These are phyloP conservation scores for Chelon labrosus DNA, from an alignment of 2,797 vertebrate genomes.

Conservation along the genomic window DNA sequence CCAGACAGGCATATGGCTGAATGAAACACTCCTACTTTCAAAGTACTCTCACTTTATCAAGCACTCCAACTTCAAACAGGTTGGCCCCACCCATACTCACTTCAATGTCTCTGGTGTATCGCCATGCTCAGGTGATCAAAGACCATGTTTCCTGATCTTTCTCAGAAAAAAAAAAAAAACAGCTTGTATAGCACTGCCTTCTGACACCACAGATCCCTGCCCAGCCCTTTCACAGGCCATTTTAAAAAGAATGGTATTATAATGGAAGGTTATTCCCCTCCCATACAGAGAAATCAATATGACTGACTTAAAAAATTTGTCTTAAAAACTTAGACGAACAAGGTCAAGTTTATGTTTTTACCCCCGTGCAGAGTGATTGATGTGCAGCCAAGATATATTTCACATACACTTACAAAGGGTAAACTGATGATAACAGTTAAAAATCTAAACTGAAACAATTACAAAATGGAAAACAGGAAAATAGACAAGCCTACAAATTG, in stretches of 20 bases:
- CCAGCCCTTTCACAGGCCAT: slow-evolving; percentile 16
- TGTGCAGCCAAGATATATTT: not conserved
- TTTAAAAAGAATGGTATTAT: not conserved
- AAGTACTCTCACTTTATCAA: slow-evolving; percentile 62
- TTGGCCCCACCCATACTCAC: slow-evolving; percentile 34
- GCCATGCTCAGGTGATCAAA: slow-evolving; percentile 77
- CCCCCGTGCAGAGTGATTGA: slow-evolving; percentile 9
- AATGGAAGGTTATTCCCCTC: not conserved
- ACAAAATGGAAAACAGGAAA: slow-evolving; percentile 3
- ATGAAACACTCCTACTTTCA: slow-evolving; percentile 58
- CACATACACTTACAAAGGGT: not conserved
- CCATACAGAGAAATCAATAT: not conserved
- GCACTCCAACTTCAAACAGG: slow-evolving; percentile 66
- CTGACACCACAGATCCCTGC: slow-evolving; percentile 30
- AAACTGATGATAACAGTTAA: not conserved
- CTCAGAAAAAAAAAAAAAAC: slow-evolving; percentile 66
- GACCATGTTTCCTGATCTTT: slow-evolving; percentile 68
- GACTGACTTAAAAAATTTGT: not conserved
- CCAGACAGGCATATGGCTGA: slow-evolving; percentile 36
- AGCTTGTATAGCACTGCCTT: slow-evolving; percentile 60
- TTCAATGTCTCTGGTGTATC: slow-evolving; percentile 55
- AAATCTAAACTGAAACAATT: not conserved
- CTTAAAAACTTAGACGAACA: not conserved
- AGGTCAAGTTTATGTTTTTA: not conserved
- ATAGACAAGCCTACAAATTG: not conserved